These are phyloP conservation scores for Catostylus mosaicus DNA, from an alignment of 30 jellyfish, hydroid and myxozoan species.

Conservation along the genomic window DNA sequence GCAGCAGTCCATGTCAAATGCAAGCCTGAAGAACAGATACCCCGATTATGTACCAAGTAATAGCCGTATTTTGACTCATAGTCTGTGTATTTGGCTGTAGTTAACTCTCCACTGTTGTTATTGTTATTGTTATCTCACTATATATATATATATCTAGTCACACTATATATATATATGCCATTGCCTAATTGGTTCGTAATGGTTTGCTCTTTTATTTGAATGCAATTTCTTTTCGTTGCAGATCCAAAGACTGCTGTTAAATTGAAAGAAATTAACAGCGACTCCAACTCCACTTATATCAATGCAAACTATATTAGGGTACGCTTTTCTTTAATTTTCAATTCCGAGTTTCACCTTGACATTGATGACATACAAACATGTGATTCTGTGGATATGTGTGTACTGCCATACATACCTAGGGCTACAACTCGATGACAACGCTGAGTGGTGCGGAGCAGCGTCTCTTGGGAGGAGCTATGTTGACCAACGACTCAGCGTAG, in stretches of 20 bases:
- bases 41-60: conserved; percentile 96
- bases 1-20: conserved; percentile 68
- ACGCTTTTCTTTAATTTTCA: conserved; percentile 5
- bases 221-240: conserved; percentile 2
- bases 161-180: too few relatives aligned
- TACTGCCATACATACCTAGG: too few relatives aligned
- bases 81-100: too few relatives aligned
- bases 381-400: too few relatives aligned
- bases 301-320: conserved; percentile 94
- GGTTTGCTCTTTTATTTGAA: not conserved
- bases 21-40: conserved; percentile 92
- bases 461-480: too few relatives aligned
- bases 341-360: too few relatives aligned
- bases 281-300: conserved; percentile 76
- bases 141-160: not conserved
- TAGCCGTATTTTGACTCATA: too few relatives aligned
- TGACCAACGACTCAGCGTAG: too few relatives aligned
- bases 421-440: too few relatives aligned
- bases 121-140: not conserved
- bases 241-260: conserved; percentile 88
- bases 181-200: not conserved
- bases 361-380: too few relatives aligned
- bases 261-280: conserved; percentile 59
- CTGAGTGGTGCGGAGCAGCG: too few relatives aligned
- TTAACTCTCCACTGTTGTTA: too few relatives aligned